Percentiles rank a stretch among this genome's conserved stretches.
phyloP scores from a whole-genome alignment of 1,140 invertebrate genomes.

The Brachionus rubens region DNA sequence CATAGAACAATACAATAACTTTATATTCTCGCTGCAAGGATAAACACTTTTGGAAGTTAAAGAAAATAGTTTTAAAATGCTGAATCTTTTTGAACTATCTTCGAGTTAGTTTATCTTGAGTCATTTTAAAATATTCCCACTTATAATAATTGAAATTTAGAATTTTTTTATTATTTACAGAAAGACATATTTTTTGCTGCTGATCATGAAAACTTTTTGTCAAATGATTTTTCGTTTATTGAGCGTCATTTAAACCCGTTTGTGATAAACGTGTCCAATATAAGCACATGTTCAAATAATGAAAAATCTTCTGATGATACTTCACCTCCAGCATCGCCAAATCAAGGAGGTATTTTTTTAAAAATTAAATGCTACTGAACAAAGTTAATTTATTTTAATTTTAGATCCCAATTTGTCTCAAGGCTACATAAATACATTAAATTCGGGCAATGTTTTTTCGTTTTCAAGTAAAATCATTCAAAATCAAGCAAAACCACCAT shows the following conservation, averaged over 20 bases:
- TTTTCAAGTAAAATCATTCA: background rate
- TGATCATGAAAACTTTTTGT: conserved; percentile 28
- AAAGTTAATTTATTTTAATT: background rate
- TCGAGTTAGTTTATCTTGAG: no score
- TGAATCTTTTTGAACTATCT: no score
- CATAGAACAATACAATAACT: no score
- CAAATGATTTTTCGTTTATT: conserved; percentile 19
- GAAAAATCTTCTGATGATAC: conserved; percentile 37
- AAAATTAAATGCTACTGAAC: no score
- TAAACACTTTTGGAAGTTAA: no score
- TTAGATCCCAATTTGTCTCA: background rate
- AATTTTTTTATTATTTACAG: no score
- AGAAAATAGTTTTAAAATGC: no score
- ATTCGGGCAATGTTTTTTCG: background rate
- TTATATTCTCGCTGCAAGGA: no score
- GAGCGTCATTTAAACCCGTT: conserved; percentile 11
- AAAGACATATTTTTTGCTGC: conserved; percentile 30
- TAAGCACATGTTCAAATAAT: background rate
- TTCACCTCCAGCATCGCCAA: conserved; percentile 25
- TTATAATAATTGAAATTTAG: no score
- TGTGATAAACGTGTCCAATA: background rate
- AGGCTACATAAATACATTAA: background rate
- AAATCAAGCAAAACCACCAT: conserved; percentile 10
- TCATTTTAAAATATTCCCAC: no score
- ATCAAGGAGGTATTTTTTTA: conserved; percentile 9